Conservation (phyloP, 2,888 invertebrate genomes). For the Cylindroiulus punctatus region DNA sequence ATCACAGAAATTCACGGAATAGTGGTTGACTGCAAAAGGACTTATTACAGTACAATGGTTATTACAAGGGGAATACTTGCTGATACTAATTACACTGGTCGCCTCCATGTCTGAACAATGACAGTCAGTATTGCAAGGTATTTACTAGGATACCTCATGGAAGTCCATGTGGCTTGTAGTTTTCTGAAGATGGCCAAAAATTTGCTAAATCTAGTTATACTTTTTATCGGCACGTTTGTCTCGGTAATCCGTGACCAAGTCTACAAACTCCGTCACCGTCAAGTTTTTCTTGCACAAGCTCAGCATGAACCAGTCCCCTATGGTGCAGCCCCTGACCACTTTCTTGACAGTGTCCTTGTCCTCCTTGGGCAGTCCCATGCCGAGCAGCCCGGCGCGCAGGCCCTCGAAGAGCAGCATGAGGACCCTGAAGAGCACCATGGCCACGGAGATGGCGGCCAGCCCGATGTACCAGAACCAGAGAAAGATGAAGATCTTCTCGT, state of each 20-base stretch:
- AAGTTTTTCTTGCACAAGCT: conserved; percentile 95
- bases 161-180: too few species aligned
- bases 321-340: conserved; percentile 67
- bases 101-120: too few species aligned
- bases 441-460: conserved; percentile 61
- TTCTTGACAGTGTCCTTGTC: conserved; percentile 76
- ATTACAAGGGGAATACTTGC: too few species aligned
- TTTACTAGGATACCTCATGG: too few species aligned
- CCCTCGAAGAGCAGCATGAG: conserved; percentile 71
- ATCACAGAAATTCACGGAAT: too few species aligned
- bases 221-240: background rate
- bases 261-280: conserved; percentile 71
- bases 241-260: conserved; percentile 52
- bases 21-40: too few species aligned
- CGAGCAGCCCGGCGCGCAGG: conserved; percentile 79
- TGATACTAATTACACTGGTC: too few species aligned
- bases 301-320: conserved; percentile 93
- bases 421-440: conserved; percentile 72
- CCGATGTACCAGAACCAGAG: conserved; percentile 64
- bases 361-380: conserved; percentile 82
- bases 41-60: too few species aligned
- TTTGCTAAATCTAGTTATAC: background rate
- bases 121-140: too few species aligned
- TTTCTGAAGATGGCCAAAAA: too few species aligned
- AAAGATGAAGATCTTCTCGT: conserved; percentile 62